Percentiles rank a stretch among this genome's conserved stretches.
Evolutionary conservation across 2,113 vertebrate species (phyloP).

Genomic region (Lophochroa leadbeateri): DNA sequence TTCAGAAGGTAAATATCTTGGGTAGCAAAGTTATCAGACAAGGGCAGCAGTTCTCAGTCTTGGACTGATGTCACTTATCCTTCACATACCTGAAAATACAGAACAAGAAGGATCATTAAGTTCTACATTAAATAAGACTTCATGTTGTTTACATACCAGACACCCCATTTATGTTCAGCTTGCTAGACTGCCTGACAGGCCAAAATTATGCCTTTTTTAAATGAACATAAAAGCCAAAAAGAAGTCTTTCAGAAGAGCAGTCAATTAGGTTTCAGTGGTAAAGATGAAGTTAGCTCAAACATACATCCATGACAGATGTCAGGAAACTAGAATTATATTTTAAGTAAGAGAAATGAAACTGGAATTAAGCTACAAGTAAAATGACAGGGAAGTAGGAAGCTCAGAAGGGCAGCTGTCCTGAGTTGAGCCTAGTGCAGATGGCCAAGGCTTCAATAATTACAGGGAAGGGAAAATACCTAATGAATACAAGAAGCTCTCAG

Average conservation of each 20-base stretch:
- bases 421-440: not conserved
- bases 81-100: constrained; percentile 73
- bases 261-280: not conserved
- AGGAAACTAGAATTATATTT: not conserved
- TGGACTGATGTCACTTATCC: not conserved
- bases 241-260: not conserved
- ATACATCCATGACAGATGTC: not conserved
- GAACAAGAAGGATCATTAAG: not conserved
- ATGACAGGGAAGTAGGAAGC: not conserved
- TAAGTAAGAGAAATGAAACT: not conserved
- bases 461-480: not conserved
- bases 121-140: not conserved
- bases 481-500: not conserved
- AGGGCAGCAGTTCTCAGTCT: constrained; percentile 6
- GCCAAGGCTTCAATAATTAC: not conserved
- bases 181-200: not conserved
- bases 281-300: not conserved
- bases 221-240: not conserved
- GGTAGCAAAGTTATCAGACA: not conserved
- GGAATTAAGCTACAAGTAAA: not conserved
- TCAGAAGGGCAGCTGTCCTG: not conserved
- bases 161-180: not conserved
- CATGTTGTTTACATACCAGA: not conserved
- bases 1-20: not conserved
- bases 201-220: not conserved